These are phyloP conservation scores for Drosophila saltans DNA, from an alignment of 1,140 invertebrate species.

Conservation along the genomic window DNA sequence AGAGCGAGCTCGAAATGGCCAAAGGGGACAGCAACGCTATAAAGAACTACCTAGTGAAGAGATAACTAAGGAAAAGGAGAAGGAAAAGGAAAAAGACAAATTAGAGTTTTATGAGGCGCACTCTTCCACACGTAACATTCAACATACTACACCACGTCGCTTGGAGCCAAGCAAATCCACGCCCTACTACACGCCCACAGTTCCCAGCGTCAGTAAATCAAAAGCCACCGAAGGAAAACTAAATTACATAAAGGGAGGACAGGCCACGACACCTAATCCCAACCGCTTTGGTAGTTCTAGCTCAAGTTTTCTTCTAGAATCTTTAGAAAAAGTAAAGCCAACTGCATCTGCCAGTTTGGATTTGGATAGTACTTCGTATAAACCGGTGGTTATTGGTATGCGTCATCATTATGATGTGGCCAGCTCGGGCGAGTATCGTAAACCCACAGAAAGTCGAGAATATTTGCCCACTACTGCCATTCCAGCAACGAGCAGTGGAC, in stretches of 20 bases:
- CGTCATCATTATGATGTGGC: slow-evolving; percentile 71
- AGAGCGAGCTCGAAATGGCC: slow-evolving; percentile 59
- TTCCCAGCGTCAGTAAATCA: slow-evolving; percentile 74
- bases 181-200: slow-evolving; percentile 82
- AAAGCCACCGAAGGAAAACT: slow-evolving; percentile 71
- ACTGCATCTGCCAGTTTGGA: slow-evolving; percentile 55
- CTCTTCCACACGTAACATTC: slow-evolving; percentile 55
- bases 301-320: slow-evolving; percentile 61
- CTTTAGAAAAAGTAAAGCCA: slow-evolving; percentile 53
- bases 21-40: slow-evolving; percentile 74
- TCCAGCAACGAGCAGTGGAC: slow-evolving; percentile 66
- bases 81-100: slow-evolving; percentile 50
- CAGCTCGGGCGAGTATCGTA: slow-evolving; percentile 59
- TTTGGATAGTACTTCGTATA: slow-evolving; percentile 58
- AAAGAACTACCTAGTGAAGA: slow-evolving; percentile 62
- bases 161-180: slow-evolving; percentile 75
- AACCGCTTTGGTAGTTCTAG: slow-evolving; percentile 52
- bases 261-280: slow-evolving; percentile 62
- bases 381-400: slow-evolving; percentile 74
- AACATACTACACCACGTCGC: slow-evolving; percentile 62
- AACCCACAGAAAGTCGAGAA: slow-evolving; percentile 54
- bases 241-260: slow-evolving; percentile 66
- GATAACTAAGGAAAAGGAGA: slow-evolving; percentile 56
- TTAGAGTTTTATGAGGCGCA: slow-evolving; percentile 63
- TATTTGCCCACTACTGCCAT: slow-evolving; percentile 65